Evolutionary conservation across 2,113 vertebrate species (phyloP).

Genomic region (Macrotis lagotis): DNA sequence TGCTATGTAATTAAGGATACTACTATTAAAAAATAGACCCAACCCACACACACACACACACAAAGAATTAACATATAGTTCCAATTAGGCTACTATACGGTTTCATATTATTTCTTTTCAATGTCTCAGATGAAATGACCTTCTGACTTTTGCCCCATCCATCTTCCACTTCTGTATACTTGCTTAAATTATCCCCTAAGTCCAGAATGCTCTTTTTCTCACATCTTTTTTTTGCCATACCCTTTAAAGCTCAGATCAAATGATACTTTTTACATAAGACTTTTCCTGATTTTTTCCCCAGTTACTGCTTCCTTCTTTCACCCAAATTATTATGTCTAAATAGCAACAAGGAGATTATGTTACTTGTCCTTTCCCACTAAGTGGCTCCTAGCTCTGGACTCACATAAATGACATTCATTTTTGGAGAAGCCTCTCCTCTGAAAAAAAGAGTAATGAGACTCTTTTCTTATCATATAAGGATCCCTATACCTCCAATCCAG

Average conservation of each 20-base stretch:
- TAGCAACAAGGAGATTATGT: not conserved
- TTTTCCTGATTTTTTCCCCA: not conserved
- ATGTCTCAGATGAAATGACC: not conserved
- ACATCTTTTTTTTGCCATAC: not conserved
- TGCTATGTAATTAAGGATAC: no score
- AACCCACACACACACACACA: no score
- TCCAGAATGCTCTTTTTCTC: not conserved
- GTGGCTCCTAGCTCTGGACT: not conserved
- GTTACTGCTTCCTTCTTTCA: not conserved
- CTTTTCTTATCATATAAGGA: not conserved
- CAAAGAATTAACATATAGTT: not conserved
- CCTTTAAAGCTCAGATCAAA: not conserved
- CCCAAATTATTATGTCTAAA: not conserved
- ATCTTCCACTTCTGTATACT: not conserved
- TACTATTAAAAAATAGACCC: no score
- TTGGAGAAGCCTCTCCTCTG: not conserved
- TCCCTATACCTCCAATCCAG: not conserved
- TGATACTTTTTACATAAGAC: not conserved
- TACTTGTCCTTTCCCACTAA: not conserved
- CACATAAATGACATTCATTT: not conserved
- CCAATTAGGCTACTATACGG: not conserved
- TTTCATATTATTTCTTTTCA: not conserved
- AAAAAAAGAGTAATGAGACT: not conserved
- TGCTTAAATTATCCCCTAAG: not conserved
- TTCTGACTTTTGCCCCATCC: not conserved